Percentiles rank a stretch among this genome's conserved stretches.
phyloP scores from a whole-genome alignment of 2,797 vertebrate genomes.

The Buphagus erythrorhynchus region DNA sequence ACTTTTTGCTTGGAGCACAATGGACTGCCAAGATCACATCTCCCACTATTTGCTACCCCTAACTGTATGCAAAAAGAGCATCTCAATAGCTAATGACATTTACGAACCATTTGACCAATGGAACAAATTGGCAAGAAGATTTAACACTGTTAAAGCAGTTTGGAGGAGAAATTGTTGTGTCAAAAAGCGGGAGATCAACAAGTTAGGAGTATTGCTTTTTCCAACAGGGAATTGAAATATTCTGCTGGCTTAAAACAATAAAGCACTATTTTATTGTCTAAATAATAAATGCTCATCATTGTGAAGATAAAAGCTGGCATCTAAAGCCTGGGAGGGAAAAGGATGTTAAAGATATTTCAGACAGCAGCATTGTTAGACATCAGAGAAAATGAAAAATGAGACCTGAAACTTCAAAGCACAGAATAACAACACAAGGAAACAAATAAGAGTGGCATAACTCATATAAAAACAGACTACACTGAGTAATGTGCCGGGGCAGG shows the following conservation, averaged over 20 bases:
- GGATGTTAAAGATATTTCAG: background rate
- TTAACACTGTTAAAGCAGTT: background rate
- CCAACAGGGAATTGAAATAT: background rate
- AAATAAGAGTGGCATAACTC: background rate
- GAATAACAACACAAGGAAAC: background rate
- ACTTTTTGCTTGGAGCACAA: background rate
- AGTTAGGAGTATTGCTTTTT: background rate
- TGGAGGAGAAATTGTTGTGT: background rate
- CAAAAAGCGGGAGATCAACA: background rate
- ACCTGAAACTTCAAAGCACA: background rate
- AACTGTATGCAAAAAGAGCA: background rate
- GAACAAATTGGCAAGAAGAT: background rate
- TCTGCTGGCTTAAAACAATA: background rate
- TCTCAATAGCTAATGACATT: background rate
- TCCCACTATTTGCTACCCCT: background rate
- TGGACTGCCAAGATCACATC: background rate
- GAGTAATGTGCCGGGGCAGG: background rate
- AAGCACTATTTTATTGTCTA: background rate
- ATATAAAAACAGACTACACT: background rate
- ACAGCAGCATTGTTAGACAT: background rate
- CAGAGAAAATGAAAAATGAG: background rate
- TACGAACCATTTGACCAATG: background rate
- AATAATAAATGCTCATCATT: background rate
- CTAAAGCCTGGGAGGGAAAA: background rate
- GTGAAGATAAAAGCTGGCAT: background rate